A percentile compares a stretch with the other conserved stretches of the same genome.
Evolutionary conservation across 1,140 invertebrate species (phyloP).

Genomic region (Orchestia grillus): DNA sequence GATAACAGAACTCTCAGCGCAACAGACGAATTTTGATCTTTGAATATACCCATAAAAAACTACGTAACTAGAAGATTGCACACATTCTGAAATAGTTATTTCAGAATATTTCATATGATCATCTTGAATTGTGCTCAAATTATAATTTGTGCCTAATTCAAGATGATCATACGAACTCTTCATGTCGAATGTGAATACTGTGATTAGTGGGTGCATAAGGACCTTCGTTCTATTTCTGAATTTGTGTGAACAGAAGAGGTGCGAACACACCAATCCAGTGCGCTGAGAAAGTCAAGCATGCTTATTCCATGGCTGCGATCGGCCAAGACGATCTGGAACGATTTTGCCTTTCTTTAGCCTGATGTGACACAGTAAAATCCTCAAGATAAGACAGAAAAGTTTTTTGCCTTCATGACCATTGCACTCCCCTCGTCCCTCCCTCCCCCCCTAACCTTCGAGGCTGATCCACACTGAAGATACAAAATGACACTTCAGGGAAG

Average conservation of each 20-base stretch:
- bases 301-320: background rate
- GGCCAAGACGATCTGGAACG: background rate
- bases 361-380: constrained; percentile 2
- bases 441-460: constrained; percentile 17
- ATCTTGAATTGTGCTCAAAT: no score
- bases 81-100: no score
- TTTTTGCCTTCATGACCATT: constrained; percentile 45
- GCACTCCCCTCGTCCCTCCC: background rate
- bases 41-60: no score
- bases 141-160: no score
- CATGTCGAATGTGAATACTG: background rate
- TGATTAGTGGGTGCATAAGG: background rate
- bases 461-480: constrained; percentile 43
- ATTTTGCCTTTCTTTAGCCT: constrained; percentile 1
- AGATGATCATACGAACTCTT: background rate
- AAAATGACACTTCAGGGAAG: constrained; percentile 53
- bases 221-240: background rate
- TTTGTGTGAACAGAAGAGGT: background rate
- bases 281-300: background rate
- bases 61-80: no score
- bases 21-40: no score
- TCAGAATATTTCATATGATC: no score
- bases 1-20: no score
- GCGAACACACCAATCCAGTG: background rate
- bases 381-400: constrained; percentile 4